Base-by-base conservation (phyloP, 2,797 vertebrate genomes). In the Aselliscus stoliczkanus region DNA sequence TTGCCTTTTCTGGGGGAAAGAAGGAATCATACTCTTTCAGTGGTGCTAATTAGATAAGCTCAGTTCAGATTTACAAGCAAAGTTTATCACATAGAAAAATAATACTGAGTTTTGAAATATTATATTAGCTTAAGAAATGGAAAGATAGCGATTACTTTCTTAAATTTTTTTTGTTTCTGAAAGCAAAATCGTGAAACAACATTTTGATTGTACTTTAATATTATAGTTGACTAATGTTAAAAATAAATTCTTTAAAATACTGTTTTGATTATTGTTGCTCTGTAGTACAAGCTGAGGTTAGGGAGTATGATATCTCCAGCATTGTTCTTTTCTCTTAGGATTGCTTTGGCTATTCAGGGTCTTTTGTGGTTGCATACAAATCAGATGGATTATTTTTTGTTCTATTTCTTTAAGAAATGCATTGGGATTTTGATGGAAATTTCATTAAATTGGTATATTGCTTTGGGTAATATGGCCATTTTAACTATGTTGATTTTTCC, bases 111-210 rank as follows among this genome's bases (percentile, higher is more conserved):
- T 90, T 85, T 84, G 25, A 93, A 96, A 42, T 73, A 69, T 62
- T 88, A 62, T 29, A 83, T 73, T 50, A 85, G 11, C 21, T 95
- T 86, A 94, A 25, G 23, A 52, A 93, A 82, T 34, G 2, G 29
- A 86, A 95, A 93, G 20, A 60, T 21, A 84, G 15, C 9, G 83
- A 44, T 75, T 86, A 3, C 54, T 65, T 89, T 79, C 34, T 92
- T 39, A 90, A 64, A 39, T 85, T 88, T 64, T 29, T 88, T 80
- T 88, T 47, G 47, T 37, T 88, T 88, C 27, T 62, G 34, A 92
- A 94, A 94, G 27, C 29, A 86, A 96, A 96, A 85, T 60, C 5
- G 54, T 94, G 27, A 87, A 85, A 29, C 8, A 81, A 65, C 1
- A 88, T 76, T 92, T 80, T 95, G 8, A 79, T 42, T 82, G 67